These are phyloP conservation scores for Brenthis ino DNA, from an alignment of 2,888 invertebrate species.

Conservation along the genomic window DNA sequence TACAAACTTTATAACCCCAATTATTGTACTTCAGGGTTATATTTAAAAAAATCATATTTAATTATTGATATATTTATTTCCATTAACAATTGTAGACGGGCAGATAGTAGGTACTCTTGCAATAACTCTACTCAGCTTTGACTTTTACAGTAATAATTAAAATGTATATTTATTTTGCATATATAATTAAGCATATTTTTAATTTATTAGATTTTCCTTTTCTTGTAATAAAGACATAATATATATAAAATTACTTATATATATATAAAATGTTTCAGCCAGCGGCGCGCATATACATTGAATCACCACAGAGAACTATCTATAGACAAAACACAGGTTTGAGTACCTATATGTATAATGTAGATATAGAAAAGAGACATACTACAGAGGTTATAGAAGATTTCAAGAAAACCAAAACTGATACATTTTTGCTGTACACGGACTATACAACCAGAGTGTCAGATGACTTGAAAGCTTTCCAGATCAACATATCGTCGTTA, in stretches of 20 bases:
- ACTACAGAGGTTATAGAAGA: conserved; percentile 56
- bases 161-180: no score
- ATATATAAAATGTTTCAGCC: conserved; percentile 42
- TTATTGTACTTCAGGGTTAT: no score
- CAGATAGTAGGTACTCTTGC: no score
- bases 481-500: conserved; percentile 55
- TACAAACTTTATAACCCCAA: no score
- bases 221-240: no score
- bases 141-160: no score
- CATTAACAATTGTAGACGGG: no score
- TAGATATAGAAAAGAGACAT: conserved; percentile 51
- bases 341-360: not conserved
- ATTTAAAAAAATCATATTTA: no score
- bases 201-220: no score
- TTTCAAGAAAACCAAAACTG: conserved; percentile 53
- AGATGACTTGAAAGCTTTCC: conserved; percentile 57
- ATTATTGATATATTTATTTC: no score
- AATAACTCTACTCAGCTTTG: no score
- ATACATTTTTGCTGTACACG: conserved; percentile 65
- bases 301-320: conserved; percentile 40
- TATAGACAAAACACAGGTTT: conserved; percentile 20
- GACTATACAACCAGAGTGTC: conserved; percentile 62
- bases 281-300: conserved; percentile 45
- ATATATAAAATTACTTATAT: not conserved
- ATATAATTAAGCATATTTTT: no score